Evolutionary conservation across 2,888 invertebrate genomes (phyloP).

Genomic region (Athripsodes cinereus): DNA sequence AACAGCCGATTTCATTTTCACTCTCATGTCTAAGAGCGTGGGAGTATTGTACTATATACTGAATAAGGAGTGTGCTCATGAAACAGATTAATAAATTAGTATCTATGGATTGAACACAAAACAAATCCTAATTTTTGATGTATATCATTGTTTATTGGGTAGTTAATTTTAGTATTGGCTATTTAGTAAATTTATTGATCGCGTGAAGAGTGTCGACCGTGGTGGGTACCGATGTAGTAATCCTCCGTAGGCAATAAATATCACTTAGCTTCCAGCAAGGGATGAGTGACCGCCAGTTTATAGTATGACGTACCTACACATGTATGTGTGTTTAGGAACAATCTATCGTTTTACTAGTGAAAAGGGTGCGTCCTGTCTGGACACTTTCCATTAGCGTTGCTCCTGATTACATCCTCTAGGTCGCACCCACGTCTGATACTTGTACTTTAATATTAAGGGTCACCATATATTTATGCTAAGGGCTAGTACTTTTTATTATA

Average conservation of each 20-base stretch:
- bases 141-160: neutral
- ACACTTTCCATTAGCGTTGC: constrained; percentile 3
- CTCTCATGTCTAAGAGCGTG: no score
- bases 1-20: no score
- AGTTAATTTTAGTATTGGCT: neutral
- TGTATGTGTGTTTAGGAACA: neutral
- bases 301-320: neutral
- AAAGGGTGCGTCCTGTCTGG: constrained; percentile 4
- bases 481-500: no score
- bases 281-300: neutral
- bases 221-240: neutral
- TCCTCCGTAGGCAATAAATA: neutral
- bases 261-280: neutral
- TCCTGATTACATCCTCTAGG: constrained; percentile 3
- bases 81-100: no score
- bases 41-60: no score
- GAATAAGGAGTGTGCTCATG: no score
- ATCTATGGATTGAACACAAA: no score
- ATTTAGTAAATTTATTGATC: neutral
- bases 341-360: neutral
- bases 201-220: neutral
- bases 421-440: constrained; percentile 3
- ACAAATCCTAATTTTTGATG: no score
- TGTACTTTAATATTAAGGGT: no score
- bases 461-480: no score